Evolutionary conservation across 2,113 vertebrate genomes (phyloP).

Genomic region (Ptilorrhoa leucosticta): DNA sequence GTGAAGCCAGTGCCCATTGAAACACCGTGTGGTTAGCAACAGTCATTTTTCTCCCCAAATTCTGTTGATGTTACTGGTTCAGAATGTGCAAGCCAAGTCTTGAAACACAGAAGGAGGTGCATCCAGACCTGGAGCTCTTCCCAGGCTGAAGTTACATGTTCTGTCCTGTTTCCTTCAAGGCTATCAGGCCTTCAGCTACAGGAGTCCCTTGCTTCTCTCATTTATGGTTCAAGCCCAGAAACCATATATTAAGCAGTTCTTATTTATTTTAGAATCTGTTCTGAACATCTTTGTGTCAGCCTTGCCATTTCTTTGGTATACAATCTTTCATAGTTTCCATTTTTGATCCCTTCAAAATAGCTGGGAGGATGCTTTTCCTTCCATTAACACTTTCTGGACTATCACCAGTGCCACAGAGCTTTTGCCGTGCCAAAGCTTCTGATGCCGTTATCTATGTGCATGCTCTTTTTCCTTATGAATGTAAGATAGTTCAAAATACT

Average conservation of each 20-base stretch:
- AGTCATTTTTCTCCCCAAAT: background rate
- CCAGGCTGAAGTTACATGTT: background rate
- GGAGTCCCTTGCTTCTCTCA: background rate
- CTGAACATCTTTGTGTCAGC: background rate
- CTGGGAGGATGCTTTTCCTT: background rate
- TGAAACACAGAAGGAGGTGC: background rate
- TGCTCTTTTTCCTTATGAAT: background rate
- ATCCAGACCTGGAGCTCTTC: background rate
- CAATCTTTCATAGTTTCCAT: background rate
- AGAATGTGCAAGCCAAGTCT: background rate
- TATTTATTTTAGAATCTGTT: background rate
- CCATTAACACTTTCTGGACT: background rate
- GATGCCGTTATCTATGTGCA: background rate
- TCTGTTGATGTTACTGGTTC: background rate
- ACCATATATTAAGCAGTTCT: background rate
- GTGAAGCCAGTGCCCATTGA: rapidly evolving
- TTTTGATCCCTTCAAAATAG: background rate
- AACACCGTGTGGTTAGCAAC: background rate
- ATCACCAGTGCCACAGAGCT: background rate
- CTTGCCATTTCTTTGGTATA: background rate
- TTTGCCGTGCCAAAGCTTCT: background rate
- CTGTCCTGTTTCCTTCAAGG: background rate
- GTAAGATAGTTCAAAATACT: background rate
- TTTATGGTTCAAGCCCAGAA: background rate
- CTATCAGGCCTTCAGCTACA: background rate